These are phyloP conservation scores for Drosophila nannoptera DNA, from an alignment of 1,140 invertebrate species.

Conservation along the genomic window DNA sequence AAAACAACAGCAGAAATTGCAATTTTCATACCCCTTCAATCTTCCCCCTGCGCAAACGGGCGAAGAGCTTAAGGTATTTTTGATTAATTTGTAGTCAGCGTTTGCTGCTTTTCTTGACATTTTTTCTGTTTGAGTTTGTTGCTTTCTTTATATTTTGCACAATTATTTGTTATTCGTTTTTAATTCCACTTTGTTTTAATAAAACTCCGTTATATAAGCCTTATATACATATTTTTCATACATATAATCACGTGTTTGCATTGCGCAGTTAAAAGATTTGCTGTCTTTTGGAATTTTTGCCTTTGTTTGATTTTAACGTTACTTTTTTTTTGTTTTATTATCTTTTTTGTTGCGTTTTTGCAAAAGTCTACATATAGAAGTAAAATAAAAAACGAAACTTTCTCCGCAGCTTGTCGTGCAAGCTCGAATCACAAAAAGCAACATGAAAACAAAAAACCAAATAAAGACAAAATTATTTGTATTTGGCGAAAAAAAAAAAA, in stretches of 20 bases:
- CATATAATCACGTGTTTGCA: constrained; percentile 59
- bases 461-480: not conserved
- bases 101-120: constrained; percentile 23
- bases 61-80: constrained; percentile 27
- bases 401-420: constrained; percentile 65
- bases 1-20: constrained; percentile 21
- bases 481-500: constrained; percentile 12
- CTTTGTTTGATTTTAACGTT: constrained; percentile 58
- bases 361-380: constrained; percentile 17
- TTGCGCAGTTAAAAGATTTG: constrained; percentile 61
- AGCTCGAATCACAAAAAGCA: constrained; percentile 57
- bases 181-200: constrained; percentile 50
- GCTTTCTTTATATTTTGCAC: constrained; percentile 1
- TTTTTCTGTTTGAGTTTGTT: constrained; percentile 17
- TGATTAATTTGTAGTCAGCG: constrained; percentile 60
- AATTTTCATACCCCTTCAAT: constrained; percentile 11
- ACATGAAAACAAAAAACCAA: constrained; percentile 21
- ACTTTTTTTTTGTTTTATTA: constrained; percentile 60
- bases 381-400: constrained; percentile 60
- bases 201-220: constrained; percentile 54
- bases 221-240: constrained; percentile 28
- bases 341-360: not conserved
- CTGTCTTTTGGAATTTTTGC: constrained; percentile 54
- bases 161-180: constrained; percentile 73
- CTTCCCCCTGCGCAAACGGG: constrained; percentile 2